Percentiles rank a stretch among this genome's conserved stretches.
Evolutionary conservation across 2,113 vertebrate species (phyloP).

Genomic region (Oceanites oceanicus): DNA sequence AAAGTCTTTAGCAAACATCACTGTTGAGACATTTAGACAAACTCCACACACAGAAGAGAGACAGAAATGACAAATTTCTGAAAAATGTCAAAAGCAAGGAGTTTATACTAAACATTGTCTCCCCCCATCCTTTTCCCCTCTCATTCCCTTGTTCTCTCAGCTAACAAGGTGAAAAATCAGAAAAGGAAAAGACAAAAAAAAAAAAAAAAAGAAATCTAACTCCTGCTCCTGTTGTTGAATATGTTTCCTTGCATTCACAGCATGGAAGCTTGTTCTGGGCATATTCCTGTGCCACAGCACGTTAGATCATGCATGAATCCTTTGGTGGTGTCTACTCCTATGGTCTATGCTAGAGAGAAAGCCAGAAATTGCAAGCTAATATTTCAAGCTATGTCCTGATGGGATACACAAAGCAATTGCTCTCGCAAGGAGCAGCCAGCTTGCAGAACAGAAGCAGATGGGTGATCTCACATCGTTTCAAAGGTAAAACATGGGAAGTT

Average conservation of each 20-base stretch:
- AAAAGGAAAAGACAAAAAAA: neutral
- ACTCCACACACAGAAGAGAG: neutral
- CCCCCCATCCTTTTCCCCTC: neutral
- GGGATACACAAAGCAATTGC: neutral
- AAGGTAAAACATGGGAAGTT: neutral
- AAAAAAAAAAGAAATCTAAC: neutral
- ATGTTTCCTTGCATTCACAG: neutral
- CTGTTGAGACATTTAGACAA: neutral
- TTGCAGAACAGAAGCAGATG: conserved; percentile 17
- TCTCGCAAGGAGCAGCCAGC: neutral
- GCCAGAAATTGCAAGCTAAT: neutral
- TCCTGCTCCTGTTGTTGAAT: neutral
- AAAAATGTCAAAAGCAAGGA: neutral
- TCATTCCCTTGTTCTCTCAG: neutral
- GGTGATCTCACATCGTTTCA: neutral
- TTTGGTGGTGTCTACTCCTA: neutral
- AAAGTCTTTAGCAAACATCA: neutral
- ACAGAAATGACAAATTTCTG: neutral
- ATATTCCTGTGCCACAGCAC: neutral
- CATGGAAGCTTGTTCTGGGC: neutral
- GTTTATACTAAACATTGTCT: neutral
- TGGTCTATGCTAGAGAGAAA: neutral
- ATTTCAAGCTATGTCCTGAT: neutral
- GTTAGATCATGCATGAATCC: neutral
- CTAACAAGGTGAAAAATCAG: neutral